Conservation (phyloP, 2,113 vertebrate genomes). For the Pycnonotus jocosus region DNA sequence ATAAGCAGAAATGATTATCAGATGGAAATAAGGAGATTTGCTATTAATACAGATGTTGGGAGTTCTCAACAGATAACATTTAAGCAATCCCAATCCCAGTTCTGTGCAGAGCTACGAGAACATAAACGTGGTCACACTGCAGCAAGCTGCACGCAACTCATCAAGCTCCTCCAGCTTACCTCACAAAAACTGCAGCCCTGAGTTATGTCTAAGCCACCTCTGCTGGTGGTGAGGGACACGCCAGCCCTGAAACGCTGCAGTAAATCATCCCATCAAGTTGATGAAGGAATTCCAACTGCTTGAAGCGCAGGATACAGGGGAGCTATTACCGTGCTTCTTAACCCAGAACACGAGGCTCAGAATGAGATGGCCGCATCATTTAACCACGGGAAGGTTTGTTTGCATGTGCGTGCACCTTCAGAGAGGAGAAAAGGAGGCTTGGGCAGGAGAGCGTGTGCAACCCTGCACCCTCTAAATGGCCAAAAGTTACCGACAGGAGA, state of each 20-base stretch:
- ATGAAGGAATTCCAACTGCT: slow-evolving; percentile 66
- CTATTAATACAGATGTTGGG: neutral
- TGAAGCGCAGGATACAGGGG: slow-evolving; percentile 39
- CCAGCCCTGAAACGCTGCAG: slow-evolving; percentile 19
- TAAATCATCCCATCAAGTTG: slow-evolving; percentile 69
- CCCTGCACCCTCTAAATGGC: neutral
- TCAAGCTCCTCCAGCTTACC: neutral
- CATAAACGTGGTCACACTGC: neutral
- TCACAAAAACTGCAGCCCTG: neutral
- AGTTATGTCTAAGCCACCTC: neutral
- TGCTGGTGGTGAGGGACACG: neutral
- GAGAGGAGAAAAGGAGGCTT: neutral
- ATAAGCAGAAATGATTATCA: neutral
- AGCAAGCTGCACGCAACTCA: neutral
- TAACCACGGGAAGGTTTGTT: slow-evolving; percentile 14
- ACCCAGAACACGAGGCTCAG: slow-evolving; percentile 53
- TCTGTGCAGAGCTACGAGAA: neutral
- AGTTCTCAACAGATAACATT: neutral
- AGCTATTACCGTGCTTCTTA: slow-evolving; percentile 65
- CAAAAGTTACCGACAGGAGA: neutral
- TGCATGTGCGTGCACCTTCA: neutral
- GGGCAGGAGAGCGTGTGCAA: neutral
- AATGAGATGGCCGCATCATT: slow-evolving; percentile 41
- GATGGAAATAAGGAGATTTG: neutral
- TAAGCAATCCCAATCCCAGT: neutral